These are phyloP conservation scores for Chalcosyrphus nemorum DNA, from an alignment of 2,888 invertebrate species.

Conservation along the genomic window DNA sequence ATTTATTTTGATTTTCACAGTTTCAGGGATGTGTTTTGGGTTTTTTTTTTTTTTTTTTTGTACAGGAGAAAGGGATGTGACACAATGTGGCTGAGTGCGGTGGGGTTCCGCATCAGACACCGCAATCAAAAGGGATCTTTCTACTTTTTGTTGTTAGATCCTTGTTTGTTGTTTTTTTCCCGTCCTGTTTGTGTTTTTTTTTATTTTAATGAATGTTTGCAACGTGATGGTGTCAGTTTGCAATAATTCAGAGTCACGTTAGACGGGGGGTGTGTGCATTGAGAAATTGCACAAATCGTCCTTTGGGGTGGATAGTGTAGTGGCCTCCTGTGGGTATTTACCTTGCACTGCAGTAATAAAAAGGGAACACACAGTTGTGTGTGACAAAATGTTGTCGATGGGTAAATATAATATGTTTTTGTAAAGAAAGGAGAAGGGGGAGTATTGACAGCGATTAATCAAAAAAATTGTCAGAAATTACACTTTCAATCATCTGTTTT, in stretches of 20 bases:
- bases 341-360: slow-evolving; percentile 60
- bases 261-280: slow-evolving; percentile 11
- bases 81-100: not conserved
- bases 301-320: slow-evolving; percentile 36
- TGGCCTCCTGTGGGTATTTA: slow-evolving; percentile 47
- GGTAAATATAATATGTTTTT: slow-evolving; percentile 53
- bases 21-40: slow-evolving; percentile 42
- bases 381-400: slow-evolving; percentile 67
- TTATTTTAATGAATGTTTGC: slow-evolving; percentile 44
- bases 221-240: slow-evolving; percentile 64
- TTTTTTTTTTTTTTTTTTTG: too few relatives aligned
- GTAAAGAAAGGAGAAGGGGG: not conserved
- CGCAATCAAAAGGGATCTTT: slow-evolving; percentile 68
- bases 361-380: slow-evolving; percentile 53
- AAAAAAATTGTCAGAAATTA: slow-evolving; percentile 31
- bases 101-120: slow-evolving; percentile 56
- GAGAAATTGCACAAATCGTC: slow-evolving; percentile 50
- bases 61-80: slow-evolving; percentile 6
- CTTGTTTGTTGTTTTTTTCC: slow-evolving; percentile 4
- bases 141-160: not conserved
- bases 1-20: slow-evolving; percentile 42
- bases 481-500: slow-evolving; percentile 12
- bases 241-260: slow-evolving; percentile 45
- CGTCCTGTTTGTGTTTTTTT: not conserved
- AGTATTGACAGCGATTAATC: slow-evolving; percentile 44